Base-by-base conservation (phyloP, 2,113 vertebrate genomes). In the Percina caprodes region DNA sequence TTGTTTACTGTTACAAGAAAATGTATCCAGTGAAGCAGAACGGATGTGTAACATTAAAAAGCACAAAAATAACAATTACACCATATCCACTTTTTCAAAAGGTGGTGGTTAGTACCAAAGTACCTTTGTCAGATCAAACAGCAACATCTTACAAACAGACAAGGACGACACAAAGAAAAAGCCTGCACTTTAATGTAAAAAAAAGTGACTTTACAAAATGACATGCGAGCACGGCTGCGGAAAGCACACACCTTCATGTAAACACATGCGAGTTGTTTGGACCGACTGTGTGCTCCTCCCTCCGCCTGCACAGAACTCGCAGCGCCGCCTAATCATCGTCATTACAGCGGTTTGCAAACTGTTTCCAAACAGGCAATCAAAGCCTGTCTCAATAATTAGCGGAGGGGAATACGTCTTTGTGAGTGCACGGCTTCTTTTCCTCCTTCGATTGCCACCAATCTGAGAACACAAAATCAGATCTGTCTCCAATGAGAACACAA, bases 281-380 rank as follows among this genome's bases (percentile, higher is more conserved):
- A 51, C 61, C 67, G 61, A 77, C 67, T 80, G 49, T 13, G 23
- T 80, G 42, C 56, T 63, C 67, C 76, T 55, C 82, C 83, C 67
- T 65, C 60, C 66, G 73, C 74, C 77, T 75, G 76, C 66, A 45
- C 85, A 56, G 84, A 86, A 88, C 89, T 81, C 74, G 70, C 90
- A 93, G 90, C 84, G 48, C 79, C 72, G 85, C 88, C 94, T 95
- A 95, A 96, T 95, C 93, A 94, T 94, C 84, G 93, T 94, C 93
- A 94, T 95, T 94, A 94, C 89, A 90, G 90, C 90, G 92, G 92
- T 94, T 94, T 92, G 92, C 93, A 92, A 91, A 93, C 86, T 96
- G 94, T 95, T 95, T 95, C 94, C 95, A 95, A 96, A 96, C 95
- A 96, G 93, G 94, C 93, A 95, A 94, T 95, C 94, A 95, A 92